phyloP scores from a whole-genome alignment of 2,888 invertebrate species.

The Heliconius aoede region DNA sequence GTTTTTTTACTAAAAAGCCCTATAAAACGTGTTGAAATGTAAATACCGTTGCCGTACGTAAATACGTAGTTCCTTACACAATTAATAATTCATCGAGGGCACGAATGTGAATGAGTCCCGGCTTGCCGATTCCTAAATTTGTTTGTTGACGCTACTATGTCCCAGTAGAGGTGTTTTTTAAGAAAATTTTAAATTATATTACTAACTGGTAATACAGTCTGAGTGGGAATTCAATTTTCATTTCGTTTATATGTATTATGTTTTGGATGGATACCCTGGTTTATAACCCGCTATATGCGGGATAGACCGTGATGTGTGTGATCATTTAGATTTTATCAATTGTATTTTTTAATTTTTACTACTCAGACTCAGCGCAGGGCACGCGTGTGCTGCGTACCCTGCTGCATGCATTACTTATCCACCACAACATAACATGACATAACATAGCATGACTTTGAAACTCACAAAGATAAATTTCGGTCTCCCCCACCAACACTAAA shows the following conservation, averaged over 20 bases:
- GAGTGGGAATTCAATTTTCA: neutral
- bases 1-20: neutral
- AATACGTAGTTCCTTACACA: slow-evolving; percentile 13
- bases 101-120: neutral
- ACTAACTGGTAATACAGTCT: neutral
- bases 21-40: neutral
- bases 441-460: slow-evolving; percentile 28
- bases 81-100: slow-evolving; percentile 28
- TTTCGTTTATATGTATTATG: neutral
- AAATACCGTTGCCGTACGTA: slow-evolving; percentile 4
- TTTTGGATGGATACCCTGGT: neutral
- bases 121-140: slow-evolving; percentile 19
- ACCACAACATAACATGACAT: neutral
- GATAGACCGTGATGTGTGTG: too few species aligned
- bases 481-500: slow-evolving; percentile 28
- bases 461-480: slow-evolving; percentile 36
- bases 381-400: too few species aligned
- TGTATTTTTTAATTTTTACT: too few species aligned
- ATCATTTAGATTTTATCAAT: too few species aligned
- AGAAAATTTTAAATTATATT: too few species aligned
- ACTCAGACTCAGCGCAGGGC: too few species aligned
- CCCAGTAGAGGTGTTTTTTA: neutral
- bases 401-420: slow-evolving; percentile 3
- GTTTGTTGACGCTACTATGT: neutral
- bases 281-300: too few species aligned